phyloP scores from a whole-genome alignment of 2,113 vertebrate species.

The Panthera leo region DNA sequence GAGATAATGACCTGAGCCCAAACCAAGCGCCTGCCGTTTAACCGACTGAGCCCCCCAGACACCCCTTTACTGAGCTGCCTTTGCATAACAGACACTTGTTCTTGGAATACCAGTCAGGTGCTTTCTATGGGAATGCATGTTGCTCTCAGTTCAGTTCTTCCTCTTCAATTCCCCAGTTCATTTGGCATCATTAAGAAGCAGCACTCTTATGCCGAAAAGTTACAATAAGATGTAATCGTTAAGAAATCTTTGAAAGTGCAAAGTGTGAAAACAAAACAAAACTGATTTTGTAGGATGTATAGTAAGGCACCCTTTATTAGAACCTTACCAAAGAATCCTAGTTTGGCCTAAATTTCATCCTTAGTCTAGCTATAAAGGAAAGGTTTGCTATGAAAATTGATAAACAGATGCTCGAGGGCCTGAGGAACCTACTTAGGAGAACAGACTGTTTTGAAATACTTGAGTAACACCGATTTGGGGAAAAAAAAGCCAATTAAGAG shows the following conservation, averaged over 20 bases:
- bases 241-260: constrained; percentile 22
- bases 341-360: constrained; percentile 21
- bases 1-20: no score
- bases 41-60: no score
- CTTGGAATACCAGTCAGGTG: not conserved
- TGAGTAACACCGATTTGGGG: not conserved
- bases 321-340: not conserved
- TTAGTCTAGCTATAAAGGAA: not conserved
- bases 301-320: not conserved
- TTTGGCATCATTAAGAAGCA: constrained; percentile 30
- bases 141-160: not conserved
- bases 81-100: not conserved
- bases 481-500: constrained; percentile 3
- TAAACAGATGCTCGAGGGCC: not conserved
- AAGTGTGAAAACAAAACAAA: not conserved
- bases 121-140: not conserved
- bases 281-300: not conserved
- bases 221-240: not conserved
- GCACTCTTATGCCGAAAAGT: not conserved
- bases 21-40: no score
- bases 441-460: constrained; percentile 16
- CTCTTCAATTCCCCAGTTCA: not conserved
- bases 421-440: not conserved
- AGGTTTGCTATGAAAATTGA: constrained; percentile 25
- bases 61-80: not conserved